These are phyloP conservation scores for Dicentrarchus labrax DNA, from an alignment of 2,113 vertebrate species.

Conservation along the genomic window DNA sequence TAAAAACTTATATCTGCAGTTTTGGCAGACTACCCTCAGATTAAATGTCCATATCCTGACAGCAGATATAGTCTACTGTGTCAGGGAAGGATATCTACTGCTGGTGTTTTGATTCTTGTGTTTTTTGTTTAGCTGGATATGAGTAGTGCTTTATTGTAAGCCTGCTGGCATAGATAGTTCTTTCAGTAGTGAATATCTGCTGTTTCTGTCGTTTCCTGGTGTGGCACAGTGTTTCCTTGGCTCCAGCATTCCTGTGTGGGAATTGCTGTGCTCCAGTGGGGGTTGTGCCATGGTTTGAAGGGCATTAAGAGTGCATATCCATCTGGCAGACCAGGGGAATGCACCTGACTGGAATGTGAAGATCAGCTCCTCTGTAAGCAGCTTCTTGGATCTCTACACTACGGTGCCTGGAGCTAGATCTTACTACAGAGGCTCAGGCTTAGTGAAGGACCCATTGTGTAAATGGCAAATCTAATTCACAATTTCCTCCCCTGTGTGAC, in stretches of 20 bases:
- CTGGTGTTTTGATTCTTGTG: constrained; percentile 27
- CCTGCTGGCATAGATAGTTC: constrained; percentile 26
- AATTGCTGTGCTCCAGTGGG: constrained; percentile 44
- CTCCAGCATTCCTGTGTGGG: constrained; percentile 48
- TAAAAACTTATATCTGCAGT: background rate
- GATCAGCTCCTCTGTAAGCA: constrained; percentile 35
- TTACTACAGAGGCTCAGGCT: constrained; percentile 47
- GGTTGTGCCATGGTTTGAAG: constrained; percentile 54
- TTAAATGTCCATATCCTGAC: constrained; percentile 3
- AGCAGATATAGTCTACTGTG: constrained; percentile 15
- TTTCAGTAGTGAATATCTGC: constrained; percentile 4
- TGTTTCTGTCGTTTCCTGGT: constrained; percentile 41
- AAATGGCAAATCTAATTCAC: constrained; percentile 65
- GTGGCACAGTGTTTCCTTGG: constrained; percentile 17
- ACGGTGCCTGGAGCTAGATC: constrained; percentile 40
- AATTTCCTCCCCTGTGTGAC: constrained; percentile 51
- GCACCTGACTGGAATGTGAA: constrained; percentile 74
- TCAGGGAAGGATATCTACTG: constrained; percentile 20
- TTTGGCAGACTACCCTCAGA: background rate
- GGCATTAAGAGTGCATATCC: constrained; percentile 47
- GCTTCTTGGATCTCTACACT: constrained; percentile 32
- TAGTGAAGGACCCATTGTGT: constrained; percentile 64
- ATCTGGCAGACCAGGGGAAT: constrained; percentile 46
- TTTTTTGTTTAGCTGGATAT: constrained; percentile 37
- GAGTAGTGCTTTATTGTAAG: constrained; percentile 27